Evolutionary conservation across 2,888 invertebrate species (phyloP).

Genomic region (Leptinotarsa haldemani): DNA sequence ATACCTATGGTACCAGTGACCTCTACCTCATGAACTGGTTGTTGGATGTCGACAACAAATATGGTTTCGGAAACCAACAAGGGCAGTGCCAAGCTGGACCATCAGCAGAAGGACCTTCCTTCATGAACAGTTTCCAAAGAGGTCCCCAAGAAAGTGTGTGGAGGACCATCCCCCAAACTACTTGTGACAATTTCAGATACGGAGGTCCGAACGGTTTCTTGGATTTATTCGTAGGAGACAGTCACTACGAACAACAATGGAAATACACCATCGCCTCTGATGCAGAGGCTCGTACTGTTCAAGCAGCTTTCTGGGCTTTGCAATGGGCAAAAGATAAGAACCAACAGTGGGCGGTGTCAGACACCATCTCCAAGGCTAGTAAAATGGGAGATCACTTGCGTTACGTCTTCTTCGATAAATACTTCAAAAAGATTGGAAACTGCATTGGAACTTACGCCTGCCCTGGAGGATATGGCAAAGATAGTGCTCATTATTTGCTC

Average conservation of each 20-base stretch:
- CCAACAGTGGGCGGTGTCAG: slow-evolving; percentile 29
- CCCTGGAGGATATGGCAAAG: slow-evolving; percentile 47
- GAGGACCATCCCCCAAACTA: slow-evolving; percentile 48
- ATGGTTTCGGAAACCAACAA: slow-evolving; percentile 50
- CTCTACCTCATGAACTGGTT: slow-evolving; percentile 50
- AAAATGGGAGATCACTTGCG: slow-evolving; percentile 51
- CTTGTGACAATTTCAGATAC: slow-evolving; percentile 49
- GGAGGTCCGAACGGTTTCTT: slow-evolving; percentile 48
- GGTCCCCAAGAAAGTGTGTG: slow-evolving; percentile 44
- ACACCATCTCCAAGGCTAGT: slow-evolving; percentile 45
- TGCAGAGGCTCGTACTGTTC: slow-evolving; percentile 51
- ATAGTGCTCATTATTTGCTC: slow-evolving; percentile 50
- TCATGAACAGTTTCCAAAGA: slow-evolving; percentile 49
- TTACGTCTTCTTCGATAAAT: slow-evolving; percentile 52
- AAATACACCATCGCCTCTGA: slow-evolving; percentile 51
- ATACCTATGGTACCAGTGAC: slow-evolving; percentile 44
- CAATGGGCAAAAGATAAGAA: slow-evolving; percentile 46
- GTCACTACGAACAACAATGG: slow-evolving; percentile 43
- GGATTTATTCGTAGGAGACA: slow-evolving; percentile 41
- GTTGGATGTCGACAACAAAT: slow-evolving; percentile 49
- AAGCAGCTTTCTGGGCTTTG: slow-evolving; percentile 51
- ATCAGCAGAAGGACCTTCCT: slow-evolving; percentile 43
- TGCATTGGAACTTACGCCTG: slow-evolving; percentile 45
- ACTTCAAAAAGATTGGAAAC: slow-evolving; percentile 52
- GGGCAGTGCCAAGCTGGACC: slow-evolving; percentile 47